Conservation (phyloP, 2,113 vertebrate genomes). For the Aptenodytes forsteri region DNA sequence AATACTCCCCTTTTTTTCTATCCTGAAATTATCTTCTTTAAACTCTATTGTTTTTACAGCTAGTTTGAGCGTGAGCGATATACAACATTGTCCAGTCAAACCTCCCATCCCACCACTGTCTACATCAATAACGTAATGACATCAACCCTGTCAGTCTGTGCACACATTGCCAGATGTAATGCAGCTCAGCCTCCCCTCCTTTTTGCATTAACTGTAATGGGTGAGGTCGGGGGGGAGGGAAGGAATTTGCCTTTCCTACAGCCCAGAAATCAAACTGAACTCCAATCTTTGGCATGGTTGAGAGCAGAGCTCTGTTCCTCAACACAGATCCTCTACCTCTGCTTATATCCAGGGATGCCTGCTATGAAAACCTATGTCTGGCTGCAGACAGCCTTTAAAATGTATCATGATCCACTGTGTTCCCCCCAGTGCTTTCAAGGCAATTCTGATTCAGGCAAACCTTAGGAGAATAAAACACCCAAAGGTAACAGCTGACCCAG, state of each 20-base stretch:
- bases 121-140: background rate
- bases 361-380: background rate
- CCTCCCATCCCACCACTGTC: background rate
- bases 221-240: background rate
- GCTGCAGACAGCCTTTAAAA: background rate
- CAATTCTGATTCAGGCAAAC: background rate
- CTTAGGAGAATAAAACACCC: background rate
- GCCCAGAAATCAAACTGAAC: background rate
- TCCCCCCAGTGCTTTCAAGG: background rate
- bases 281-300: background rate
- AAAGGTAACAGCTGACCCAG: conserved; percentile 11
- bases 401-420: background rate
- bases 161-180: background rate
- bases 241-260: background rate
- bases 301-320: background rate
- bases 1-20: background rate
- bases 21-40: background rate
- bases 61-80: background rate
- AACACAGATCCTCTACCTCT: background rate
- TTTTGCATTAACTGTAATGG: background rate
- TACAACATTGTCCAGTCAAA: background rate
- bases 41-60: background rate
- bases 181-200: background rate
- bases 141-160: background rate
- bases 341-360: background rate